phyloP scores from a whole-genome alignment of 1,140 invertebrate species.

The Belonocnema kinseyi region DNA sequence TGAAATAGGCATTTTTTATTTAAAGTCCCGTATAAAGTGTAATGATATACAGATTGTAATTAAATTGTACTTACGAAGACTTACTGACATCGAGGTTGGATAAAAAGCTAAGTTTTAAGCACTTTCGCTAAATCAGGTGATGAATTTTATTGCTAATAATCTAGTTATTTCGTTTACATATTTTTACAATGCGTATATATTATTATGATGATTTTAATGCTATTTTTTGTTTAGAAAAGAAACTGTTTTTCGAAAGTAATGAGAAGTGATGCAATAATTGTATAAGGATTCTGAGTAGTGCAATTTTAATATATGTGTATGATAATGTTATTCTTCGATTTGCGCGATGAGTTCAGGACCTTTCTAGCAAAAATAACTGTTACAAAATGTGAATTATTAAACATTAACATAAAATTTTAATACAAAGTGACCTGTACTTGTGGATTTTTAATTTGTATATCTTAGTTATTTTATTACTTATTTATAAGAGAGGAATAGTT shows the following conservation, averaged over 20 bases:
- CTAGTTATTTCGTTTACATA: slow-evolving; percentile 36
- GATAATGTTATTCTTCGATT: slow-evolving; percentile 6
- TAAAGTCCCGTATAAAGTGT: slow-evolving; percentile 5
- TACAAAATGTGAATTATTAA: slow-evolving; percentile 54
- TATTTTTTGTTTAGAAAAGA: not conserved
- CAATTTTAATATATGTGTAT: not conserved
- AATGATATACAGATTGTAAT: slow-evolving; percentile 27
- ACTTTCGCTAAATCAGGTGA: slow-evolving; percentile 28
- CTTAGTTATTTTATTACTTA: not conserved
- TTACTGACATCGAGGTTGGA: slow-evolving; percentile 57
- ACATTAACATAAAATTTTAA: slow-evolving; percentile 54
- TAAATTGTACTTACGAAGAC: slow-evolving; percentile 58
- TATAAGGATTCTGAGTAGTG: not conserved
- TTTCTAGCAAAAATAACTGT: slow-evolving; percentile 38
- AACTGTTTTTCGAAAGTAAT: not conserved
- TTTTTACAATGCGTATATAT: slow-evolving; percentile 8
- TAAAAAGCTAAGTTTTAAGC: slow-evolving; percentile 34
- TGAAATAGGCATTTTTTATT: slow-evolving; percentile 5
- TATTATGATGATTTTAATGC: not conserved
- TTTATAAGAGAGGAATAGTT: not conserved
- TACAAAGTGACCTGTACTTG: slow-evolving; percentile 1
- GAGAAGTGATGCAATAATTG: not conserved
- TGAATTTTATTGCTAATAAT: slow-evolving; percentile 27
- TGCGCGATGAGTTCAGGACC: not conserved
- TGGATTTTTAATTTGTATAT: not conserved